Evolutionary conservation across 1,140 invertebrate genomes (phyloP).

Genomic region (Drosophila miranda): DNA sequence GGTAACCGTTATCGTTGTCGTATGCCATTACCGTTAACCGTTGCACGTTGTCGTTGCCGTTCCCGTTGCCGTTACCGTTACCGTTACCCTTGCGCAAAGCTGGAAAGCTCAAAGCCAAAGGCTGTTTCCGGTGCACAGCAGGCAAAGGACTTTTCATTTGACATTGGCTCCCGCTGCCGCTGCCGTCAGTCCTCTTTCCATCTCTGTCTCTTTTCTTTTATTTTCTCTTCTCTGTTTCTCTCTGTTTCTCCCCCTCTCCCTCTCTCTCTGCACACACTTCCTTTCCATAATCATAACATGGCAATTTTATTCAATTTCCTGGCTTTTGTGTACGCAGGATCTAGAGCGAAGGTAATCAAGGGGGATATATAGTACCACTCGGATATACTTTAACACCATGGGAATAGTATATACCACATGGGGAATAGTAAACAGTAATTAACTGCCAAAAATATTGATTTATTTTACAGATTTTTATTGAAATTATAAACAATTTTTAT

Average conservation of each 20-base stretch:
- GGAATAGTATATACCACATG: too few species aligned
- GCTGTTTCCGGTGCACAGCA: conserved; percentile 8
- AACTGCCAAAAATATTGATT: too few species aligned
- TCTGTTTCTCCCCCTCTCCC: too few species aligned
- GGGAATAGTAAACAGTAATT: too few species aligned
- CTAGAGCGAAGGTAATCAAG: conserved; percentile 5
- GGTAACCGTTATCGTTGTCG: too few species aligned
- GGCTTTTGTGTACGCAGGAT: conserved; percentile 49
- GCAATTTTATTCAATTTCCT: conserved; percentile 69
- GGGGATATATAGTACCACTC: neutral
- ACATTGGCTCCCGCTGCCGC: neutral
- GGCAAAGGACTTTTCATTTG: conserved; percentile 42
- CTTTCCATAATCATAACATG: conserved; percentile 64
- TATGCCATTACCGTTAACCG: too few species aligned
- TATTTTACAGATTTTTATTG: too few species aligned
- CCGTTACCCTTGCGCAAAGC: too few species aligned
- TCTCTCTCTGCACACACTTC: conserved; percentile 29
- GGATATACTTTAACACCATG: neutral
- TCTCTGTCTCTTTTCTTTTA: neutral
- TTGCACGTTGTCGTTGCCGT: too few species aligned
- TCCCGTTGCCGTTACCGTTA: too few species aligned
- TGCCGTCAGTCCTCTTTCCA: too few species aligned
- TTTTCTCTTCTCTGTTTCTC: neutral
- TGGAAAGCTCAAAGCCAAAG: conserved; percentile 9
- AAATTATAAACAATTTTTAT: too few species aligned